Conservation (phyloP, 2,888 invertebrate genomes). For the Clitarchus hookeri region DNA sequence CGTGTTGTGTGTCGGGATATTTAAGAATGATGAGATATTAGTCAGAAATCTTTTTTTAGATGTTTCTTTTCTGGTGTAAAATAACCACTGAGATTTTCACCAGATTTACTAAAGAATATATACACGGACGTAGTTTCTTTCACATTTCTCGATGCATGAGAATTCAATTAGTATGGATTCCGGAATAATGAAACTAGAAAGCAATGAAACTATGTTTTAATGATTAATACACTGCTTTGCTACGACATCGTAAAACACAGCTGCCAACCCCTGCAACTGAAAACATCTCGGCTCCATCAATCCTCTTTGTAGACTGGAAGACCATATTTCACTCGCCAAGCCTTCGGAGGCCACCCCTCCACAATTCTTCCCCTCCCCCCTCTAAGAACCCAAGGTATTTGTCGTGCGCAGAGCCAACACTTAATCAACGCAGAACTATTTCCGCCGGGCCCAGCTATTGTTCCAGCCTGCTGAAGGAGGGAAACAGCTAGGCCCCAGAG, state of each 20-base stretch:
- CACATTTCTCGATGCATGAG: too few species aligned
- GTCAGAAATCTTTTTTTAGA: too few species aligned
- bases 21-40: too few species aligned
- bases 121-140: too few species aligned
- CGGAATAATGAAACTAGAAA: too few species aligned
- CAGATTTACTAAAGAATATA: too few species aligned
- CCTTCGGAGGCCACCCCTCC: background rate
- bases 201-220: background rate
- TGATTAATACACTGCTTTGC: background rate
- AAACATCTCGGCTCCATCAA: background rate
- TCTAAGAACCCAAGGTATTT: background rate
- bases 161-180: too few species aligned
- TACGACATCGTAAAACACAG: background rate
- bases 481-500: too few species aligned
- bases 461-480: background rate
- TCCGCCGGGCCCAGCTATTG: slow-evolving; percentile 4
- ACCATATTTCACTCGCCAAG: background rate
- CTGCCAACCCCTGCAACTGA: background rate
- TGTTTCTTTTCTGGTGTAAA: too few species aligned
- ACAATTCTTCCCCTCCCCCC: too few species aligned
- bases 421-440: slow-evolving; percentile 6
- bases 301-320: background rate
- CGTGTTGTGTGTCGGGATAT: too few species aligned
- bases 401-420: background rate
- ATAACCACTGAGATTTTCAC: too few species aligned